These are phyloP conservation scores for Asbolus verrucosus DNA, from an alignment of 1,140 invertebrate species.

Conservation along the genomic window DNA sequence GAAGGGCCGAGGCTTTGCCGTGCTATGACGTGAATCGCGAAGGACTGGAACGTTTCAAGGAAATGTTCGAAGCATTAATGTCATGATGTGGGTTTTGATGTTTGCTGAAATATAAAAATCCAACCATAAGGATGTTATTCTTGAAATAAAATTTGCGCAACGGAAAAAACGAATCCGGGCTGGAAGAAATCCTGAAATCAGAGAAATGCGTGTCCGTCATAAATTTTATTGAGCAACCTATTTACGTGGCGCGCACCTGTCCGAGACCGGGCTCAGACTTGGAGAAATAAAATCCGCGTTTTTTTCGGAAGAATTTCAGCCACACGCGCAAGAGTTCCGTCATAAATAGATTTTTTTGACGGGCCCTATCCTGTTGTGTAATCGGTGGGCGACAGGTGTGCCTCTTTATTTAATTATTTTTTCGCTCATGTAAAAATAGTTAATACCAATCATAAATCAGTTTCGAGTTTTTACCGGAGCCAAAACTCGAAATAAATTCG, in stretches of 20 bases:
- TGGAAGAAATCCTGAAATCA: constrained; percentile 7
- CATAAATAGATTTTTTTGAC: constrained; percentile 22
- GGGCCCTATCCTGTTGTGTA: background rate
- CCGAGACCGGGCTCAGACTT: background rate
- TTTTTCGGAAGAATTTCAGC: too few relatives aligned
- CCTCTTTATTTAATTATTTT: constrained; percentile 17
- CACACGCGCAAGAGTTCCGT: background rate
- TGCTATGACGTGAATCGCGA: background rate
- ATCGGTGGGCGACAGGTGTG: constrained; percentile 19
- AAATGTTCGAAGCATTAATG: background rate
- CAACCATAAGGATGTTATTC: too few relatives aligned
- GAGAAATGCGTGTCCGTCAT: constrained; percentile 23
- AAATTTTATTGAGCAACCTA: constrained; percentile 24
- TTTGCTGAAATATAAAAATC: constrained; percentile 26
- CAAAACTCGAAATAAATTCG: constrained; percentile 24
- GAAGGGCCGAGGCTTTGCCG: background rate
- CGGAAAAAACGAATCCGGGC: background rate
- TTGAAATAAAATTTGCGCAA: background rate
- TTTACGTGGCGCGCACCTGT: constrained; percentile 10
- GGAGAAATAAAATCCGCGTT: background rate
- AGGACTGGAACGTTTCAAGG: background rate
- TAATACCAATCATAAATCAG: constrained; percentile 33
- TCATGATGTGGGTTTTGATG: constrained; percentile 7
- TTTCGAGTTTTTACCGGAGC: background rate
- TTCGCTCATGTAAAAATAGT: constrained; percentile 5